Percentiles rank a stretch among this genome's conserved stretches.
These are phyloP conservation scores for Bujurquina vittata DNA, from an alignment of 2,113 vertebrate species.

Conservation along the genomic window DNA sequence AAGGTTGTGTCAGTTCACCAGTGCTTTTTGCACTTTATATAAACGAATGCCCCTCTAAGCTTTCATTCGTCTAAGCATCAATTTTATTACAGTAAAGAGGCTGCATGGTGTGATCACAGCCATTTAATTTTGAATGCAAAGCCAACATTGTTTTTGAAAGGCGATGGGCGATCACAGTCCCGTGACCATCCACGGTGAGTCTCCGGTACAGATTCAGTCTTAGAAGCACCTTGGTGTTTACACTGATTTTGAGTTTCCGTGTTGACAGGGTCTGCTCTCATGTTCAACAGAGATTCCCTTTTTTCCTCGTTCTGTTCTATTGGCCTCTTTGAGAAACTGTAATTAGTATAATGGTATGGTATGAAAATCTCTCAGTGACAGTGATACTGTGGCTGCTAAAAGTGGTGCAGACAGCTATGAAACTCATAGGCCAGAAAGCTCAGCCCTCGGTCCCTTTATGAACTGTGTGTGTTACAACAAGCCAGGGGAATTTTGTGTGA, in stretches of 20 bases:
- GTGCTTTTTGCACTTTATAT: background rate
- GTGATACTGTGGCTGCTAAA: no score
- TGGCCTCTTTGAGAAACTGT: no score
- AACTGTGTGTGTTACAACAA: no score
- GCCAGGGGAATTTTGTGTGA: no score
- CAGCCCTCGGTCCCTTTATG: no score
- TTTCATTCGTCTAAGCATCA: no score
- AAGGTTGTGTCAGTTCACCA: background rate
- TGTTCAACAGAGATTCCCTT: background rate
- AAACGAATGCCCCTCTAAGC: background rate
- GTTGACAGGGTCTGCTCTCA: background rate
- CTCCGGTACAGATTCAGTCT: background rate
- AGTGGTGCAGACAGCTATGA: no score
- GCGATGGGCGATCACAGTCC: no score
- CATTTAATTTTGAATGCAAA: accelerated
- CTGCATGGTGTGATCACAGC: background rate
- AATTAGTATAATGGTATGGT: no score
- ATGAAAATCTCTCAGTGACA: no score
- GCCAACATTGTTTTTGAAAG: background rate
- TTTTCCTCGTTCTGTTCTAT: background rate
- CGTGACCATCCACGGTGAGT: background rate
- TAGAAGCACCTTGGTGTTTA: background rate
- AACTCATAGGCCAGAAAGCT: no score
- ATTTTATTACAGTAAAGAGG: background rate
- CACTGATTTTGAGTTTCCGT: background rate